Conservation (phyloP, 2,113 vertebrate genomes). For the Capra hircus region DNA sequence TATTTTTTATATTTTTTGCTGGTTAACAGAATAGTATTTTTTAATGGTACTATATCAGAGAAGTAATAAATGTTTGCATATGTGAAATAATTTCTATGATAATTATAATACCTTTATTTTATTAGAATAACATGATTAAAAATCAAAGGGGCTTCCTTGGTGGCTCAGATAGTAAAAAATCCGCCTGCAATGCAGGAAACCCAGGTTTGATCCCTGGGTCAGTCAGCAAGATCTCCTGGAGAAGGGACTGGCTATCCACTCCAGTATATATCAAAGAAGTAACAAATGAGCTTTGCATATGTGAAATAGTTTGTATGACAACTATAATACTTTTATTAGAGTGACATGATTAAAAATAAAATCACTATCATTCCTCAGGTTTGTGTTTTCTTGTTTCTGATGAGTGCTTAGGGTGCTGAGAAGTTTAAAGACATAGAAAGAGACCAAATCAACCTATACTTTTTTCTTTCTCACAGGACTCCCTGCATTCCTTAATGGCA, state of each 20-base stretch:
- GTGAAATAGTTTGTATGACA: neutral
- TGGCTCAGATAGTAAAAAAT: neutral
- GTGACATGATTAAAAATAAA: neutral
- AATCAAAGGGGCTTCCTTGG: neutral
- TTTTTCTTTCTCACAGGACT: slow-evolving; percentile 77
- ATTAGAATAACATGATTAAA: neutral
- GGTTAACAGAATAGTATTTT: neutral
- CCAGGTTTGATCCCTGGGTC: neutral
- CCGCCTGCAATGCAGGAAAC: neutral
- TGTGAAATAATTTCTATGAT: neutral
- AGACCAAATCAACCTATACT: slow-evolving; percentile 5
- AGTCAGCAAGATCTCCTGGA: neutral
- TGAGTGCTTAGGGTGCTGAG: neutral
- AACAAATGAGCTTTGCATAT: neutral
- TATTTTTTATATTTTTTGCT: neutral
- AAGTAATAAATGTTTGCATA: neutral
- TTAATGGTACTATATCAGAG: neutral
- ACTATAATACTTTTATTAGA: neutral
- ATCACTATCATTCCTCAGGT: slow-evolving; percentile 23
- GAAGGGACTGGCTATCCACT: neutral
- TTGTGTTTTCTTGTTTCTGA: neutral
- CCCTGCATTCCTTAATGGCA: slow-evolving; percentile 95
- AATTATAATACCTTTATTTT: neutral
- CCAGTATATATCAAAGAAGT: neutral
- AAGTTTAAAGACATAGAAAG: neutral